Percentiles rank a stretch among this genome's conserved stretches.
phyloP scores from a whole-genome alignment of 2,797 vertebrate species.

The Phrynocephalus guinanensis region DNA sequence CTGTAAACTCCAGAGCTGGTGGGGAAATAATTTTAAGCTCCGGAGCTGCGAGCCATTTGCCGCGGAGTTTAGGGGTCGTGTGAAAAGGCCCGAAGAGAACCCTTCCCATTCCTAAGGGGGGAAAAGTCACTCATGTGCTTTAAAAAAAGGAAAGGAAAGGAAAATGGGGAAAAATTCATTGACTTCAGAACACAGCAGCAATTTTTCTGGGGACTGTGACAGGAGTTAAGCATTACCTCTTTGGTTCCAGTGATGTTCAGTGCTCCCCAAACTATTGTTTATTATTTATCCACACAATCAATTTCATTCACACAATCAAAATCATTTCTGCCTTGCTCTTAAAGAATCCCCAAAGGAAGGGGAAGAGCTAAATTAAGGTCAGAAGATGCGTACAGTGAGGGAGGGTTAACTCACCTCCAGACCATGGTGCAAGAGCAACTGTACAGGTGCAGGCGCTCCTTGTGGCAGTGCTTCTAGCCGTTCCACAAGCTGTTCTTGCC shows the following conservation, averaged over 20 bases:
- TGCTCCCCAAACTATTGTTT: no score
- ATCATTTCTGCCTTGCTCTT: background rate
- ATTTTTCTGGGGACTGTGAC: background rate
- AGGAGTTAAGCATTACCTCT: no score
- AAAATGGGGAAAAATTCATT: background rate
- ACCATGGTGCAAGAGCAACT: background rate
- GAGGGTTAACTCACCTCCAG: background rate
- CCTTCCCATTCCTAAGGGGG: background rate
- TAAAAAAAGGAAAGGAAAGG: background rate
- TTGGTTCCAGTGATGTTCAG: no score
- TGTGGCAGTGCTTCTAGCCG: background rate
- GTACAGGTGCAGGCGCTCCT: background rate
- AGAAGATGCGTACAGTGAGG: background rate
- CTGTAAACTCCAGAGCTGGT: no score
- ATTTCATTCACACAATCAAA: background rate
- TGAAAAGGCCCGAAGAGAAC: background rate
- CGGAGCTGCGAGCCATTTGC: no score
- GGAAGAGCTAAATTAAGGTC: background rate
- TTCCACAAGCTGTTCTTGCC: no score
- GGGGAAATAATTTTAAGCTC: no score
- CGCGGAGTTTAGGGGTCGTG: no score
- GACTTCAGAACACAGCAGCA: background rate
- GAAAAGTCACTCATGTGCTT: background rate
- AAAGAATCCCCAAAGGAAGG: background rate
- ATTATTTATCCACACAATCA: no score